Evolutionary conservation across 2,113 vertebrate genomes (phyloP).

Genomic region (Setophaga petechia): DNA sequence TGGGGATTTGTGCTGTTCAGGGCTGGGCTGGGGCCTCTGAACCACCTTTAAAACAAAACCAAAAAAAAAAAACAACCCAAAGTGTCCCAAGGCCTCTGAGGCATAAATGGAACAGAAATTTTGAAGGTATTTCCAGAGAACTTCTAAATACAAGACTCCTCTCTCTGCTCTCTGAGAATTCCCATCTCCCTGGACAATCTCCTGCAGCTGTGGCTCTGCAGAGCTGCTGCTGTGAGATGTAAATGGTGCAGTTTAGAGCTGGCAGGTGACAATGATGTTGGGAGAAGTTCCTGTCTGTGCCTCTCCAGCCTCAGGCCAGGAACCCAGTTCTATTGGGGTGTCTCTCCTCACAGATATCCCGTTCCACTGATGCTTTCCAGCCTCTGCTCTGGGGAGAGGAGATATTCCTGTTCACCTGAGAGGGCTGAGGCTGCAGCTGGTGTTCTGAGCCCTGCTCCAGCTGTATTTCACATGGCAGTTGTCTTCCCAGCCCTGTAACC

Average conservation of each 20-base stretch:
- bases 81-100: neutral
- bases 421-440: neutral
- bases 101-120: neutral
- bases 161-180: neutral
- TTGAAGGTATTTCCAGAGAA: neutral
- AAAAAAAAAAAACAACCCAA: neutral
- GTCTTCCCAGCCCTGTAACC: conserved; percentile 46
- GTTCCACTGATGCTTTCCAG: neutral
- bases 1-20: neutral
- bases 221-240: neutral
- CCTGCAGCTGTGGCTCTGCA: conserved; percentile 18
- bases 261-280: neutral
- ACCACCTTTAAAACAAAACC: neutral
- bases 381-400: neutral
- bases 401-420: neutral
- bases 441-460: neutral
- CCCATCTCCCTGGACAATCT: conserved; percentile 24
- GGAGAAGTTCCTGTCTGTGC: neutral
- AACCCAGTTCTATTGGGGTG: neutral
- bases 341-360: neutral
- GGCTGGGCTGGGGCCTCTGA: neutral
- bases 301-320: neutral
- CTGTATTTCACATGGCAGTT: conserved; percentile 20
- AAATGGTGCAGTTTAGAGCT: neutral
- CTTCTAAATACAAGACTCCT: neutral